These are phyloP conservation scores for Leptocoma aspasia DNA, from an alignment of 2,113 vertebrate species.

Conservation along the genomic window DNA sequence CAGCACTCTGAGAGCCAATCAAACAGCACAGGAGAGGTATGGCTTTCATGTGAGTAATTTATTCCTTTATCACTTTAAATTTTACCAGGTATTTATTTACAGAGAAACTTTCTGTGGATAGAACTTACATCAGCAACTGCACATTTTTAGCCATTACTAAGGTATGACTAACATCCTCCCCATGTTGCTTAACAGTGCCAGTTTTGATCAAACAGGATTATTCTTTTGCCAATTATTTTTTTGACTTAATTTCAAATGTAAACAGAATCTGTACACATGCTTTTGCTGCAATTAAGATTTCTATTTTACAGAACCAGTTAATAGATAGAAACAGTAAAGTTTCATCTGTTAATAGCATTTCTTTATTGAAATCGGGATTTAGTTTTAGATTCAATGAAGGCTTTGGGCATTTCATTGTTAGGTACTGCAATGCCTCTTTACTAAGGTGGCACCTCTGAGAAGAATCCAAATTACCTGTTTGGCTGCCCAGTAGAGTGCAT, in stretches of 20 bases:
- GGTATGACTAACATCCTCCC: background rate
- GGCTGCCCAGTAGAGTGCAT: background rate
- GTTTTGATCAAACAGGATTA: background rate
- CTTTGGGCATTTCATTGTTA: background rate
- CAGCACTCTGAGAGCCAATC: background rate
- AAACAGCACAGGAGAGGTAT: slow-evolving; percentile 42
- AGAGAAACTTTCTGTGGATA: slow-evolving; percentile 12
- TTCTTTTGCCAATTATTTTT: slow-evolving; percentile 16
- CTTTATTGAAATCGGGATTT: background rate
- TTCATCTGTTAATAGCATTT: background rate
- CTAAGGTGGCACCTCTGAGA: background rate
- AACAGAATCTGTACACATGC: background rate
- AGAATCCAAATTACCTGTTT: background rate
- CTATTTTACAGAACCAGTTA: background rate
- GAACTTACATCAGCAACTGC: slow-evolving; percentile 1
- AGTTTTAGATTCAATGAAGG: background rate
- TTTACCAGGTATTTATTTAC: slow-evolving; percentile 42
- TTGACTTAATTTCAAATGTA: background rate
- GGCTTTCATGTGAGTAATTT: slow-evolving; percentile 47
- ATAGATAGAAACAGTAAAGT: background rate
- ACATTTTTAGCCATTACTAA: background rate
- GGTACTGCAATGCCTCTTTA: background rate
- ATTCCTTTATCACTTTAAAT: slow-evolving; percentile 39
- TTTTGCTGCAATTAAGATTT: background rate
- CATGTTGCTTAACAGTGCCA: background rate